Evolutionary conservation across 2,888 invertebrate genomes (phyloP).

Genomic region (Pristionchus entomophagus): DNA sequence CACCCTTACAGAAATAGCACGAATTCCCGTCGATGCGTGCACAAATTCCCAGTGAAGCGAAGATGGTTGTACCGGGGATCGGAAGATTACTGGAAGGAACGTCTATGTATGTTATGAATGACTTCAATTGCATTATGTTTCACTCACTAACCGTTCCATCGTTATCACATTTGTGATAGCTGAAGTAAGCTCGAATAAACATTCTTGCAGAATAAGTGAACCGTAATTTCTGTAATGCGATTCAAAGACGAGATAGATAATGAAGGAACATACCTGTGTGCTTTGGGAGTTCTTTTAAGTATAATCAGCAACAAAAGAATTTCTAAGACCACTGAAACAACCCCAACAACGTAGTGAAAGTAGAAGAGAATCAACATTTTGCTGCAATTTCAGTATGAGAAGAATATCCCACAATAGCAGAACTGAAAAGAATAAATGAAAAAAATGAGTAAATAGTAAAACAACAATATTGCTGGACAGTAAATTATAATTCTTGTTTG

Average conservation of each 20-base stretch:
- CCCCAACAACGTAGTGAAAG: not conserved
- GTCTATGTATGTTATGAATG: not conserved
- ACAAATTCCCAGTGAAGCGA: constrained; percentile 15
- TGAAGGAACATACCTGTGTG: not conserved
- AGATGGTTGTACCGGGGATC: not conserved
- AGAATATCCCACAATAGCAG: no score
- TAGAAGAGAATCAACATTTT: not conserved
- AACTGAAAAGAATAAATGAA: no score
- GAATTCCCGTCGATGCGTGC: not conserved
- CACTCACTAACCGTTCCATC: not conserved
- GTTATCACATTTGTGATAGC: not conserved
- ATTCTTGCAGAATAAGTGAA: not conserved
- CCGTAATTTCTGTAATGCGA: not conserved
- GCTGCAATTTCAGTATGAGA: no score
- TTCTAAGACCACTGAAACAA: not conserved
- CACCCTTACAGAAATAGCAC: not conserved
- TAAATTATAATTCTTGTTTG: no score
- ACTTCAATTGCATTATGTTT: not conserved
- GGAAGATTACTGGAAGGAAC: not conserved
- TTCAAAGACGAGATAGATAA: not conserved
- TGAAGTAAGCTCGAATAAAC: not conserved
- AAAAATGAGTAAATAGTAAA: no score
- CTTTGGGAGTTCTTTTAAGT: not conserved
- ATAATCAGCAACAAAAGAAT: not conserved
- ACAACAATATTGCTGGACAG: no score